phyloP scores from a whole-genome alignment of 1,140 invertebrate species.

The Hyphantria cunea region DNA sequence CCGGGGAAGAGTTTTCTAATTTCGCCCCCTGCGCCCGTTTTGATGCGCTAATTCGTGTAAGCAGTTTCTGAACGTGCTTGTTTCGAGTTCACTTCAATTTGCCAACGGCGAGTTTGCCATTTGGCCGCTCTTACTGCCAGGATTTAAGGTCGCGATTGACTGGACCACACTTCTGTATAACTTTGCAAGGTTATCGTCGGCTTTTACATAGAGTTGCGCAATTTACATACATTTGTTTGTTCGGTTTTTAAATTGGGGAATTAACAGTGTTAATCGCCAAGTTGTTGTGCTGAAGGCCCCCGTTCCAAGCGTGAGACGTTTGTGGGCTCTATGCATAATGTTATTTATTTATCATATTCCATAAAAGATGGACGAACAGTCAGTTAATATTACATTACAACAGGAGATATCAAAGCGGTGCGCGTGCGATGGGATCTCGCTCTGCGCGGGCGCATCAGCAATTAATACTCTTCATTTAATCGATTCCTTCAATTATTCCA shows the following conservation, averaged over 20 bases:
- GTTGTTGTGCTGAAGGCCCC: constrained; percentile 54
- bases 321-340: constrained; percentile 21
- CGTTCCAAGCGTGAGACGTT: constrained; percentile 31
- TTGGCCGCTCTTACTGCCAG: constrained; percentile 28
- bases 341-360: constrained; percentile 28
- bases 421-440: constrained; percentile 44
- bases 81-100: constrained; percentile 68
- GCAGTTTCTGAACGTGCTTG: constrained; percentile 78
- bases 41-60: constrained; percentile 81
- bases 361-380: constrained; percentile 36
- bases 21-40: constrained; percentile 72
- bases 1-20: constrained; percentile 70
- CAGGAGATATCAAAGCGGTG: constrained; percentile 43
- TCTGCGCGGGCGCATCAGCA: constrained; percentile 71
- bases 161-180: not conserved
- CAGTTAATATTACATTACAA: constrained; percentile 43
- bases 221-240: constrained; percentile 81
- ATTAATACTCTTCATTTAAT: constrained; percentile 79
- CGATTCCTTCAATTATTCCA: constrained; percentile 79
- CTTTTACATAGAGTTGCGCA: constrained; percentile 75
- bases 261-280: constrained; percentile 73
- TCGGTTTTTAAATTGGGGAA: constrained; percentile 79
- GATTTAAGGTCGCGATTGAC: constrained; percentile 40
- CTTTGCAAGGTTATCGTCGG: constrained; percentile 65
- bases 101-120: constrained; percentile 38